Conservation (phyloP, 1,140 invertebrate species). For the Mycetomoellerius zeteki region DNA sequence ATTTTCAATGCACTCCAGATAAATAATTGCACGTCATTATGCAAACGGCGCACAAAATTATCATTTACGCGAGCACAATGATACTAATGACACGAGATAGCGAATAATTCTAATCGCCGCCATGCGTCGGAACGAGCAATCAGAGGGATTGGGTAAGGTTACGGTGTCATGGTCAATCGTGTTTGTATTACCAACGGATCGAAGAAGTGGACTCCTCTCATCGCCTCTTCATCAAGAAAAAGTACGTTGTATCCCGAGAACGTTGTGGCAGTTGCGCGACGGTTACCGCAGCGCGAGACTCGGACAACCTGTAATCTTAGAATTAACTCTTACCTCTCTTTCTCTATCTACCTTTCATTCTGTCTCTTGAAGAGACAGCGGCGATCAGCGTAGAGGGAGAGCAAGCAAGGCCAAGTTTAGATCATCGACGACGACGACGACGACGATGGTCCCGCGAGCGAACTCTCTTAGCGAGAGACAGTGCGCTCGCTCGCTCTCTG, state of each 20-base stretch:
- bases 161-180: constrained; percentile 78
- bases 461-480: constrained; percentile 27
- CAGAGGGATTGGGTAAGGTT: constrained; percentile 73
- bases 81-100: constrained; percentile 74
- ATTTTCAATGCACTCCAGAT: constrained; percentile 69
- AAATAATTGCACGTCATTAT: constrained; percentile 75
- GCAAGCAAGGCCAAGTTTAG: constrained; percentile 79
- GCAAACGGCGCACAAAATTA: constrained; percentile 61
- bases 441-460: not conserved
- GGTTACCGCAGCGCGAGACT: constrained; percentile 60
- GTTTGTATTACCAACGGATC: constrained; percentile 70
- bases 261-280: constrained; percentile 26
- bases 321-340: constrained; percentile 62
- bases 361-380: constrained; percentile 17
- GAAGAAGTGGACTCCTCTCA: constrained; percentile 20
- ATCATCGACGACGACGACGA: constrained; percentile 73
- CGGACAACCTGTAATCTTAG: constrained; percentile 73
- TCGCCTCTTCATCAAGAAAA: constrained; percentile 58
- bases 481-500: not conserved
- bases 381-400: constrained; percentile 27
- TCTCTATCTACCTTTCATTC: constrained; percentile 18
- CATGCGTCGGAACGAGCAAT: constrained; percentile 63
- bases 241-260: constrained; percentile 40
- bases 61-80: constrained; percentile 54
- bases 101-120: constrained; percentile 70